phyloP scores from a whole-genome alignment of 2,797 vertebrate species.

The Cephalopachus bancanus region DNA sequence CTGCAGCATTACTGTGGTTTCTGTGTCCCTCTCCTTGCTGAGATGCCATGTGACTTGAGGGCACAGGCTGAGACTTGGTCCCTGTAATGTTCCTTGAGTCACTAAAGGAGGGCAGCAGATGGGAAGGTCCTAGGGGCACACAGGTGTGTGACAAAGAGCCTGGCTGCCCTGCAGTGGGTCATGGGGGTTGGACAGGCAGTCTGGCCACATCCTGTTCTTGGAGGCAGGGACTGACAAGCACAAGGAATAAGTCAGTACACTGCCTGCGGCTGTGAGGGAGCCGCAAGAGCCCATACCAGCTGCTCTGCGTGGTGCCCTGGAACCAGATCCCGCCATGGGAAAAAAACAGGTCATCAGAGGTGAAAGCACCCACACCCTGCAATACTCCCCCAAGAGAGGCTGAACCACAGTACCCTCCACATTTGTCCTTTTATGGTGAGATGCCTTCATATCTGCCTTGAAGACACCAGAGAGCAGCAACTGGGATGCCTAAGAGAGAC shows the following conservation, averaged over 20 bases:
- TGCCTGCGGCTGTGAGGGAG: not conserved
- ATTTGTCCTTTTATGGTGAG: not conserved
- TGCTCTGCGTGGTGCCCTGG: not conserved
- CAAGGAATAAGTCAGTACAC: not conserved
- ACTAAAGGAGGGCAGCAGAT: not conserved
- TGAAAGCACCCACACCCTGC: no score
- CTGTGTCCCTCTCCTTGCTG: not conserved
- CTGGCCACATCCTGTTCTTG: not conserved
- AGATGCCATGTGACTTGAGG: not conserved
- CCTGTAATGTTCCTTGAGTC: not conserved
- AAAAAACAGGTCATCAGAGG: not conserved
- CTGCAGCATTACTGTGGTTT: not conserved
- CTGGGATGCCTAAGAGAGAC: not conserved
- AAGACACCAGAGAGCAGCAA: not conserved
- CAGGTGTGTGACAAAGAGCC: not conserved
- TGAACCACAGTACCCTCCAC: not conserved
- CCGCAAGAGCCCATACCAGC: not conserved
- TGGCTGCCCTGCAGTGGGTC: not conserved
- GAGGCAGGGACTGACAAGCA: accelerated
- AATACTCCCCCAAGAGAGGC: not conserved
- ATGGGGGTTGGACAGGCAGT: not conserved
- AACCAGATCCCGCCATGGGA: not conserved
- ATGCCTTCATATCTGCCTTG: not conserved
- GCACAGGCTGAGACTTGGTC: not conserved
- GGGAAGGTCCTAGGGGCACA: not conserved